These are phyloP conservation scores for Myathropa florea DNA, from an alignment of 2,888 invertebrate genomes.

Conservation along the genomic window DNA sequence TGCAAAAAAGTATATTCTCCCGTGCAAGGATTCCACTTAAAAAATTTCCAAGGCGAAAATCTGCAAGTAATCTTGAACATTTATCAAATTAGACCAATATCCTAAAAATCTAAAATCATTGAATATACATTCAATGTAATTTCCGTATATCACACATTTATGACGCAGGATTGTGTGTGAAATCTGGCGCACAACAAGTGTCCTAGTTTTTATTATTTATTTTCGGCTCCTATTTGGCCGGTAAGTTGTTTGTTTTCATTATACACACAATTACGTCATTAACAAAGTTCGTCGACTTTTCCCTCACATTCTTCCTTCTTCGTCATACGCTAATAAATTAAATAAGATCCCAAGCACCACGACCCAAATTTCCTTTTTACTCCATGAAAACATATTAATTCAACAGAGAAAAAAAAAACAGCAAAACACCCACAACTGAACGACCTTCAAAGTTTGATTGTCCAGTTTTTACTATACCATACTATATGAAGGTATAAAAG, in stretches of 20 bases:
- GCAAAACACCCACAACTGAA: constrained; percentile 53
- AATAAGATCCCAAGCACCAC: constrained; percentile 62
- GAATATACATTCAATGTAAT: constrained; percentile 4
- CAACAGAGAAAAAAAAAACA: constrained; percentile 31
- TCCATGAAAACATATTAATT: constrained; percentile 61
- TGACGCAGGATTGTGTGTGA: constrained; percentile 33
- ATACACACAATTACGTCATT: constrained; percentile 58
- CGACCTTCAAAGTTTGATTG: constrained; percentile 71
- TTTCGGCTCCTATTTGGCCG: constrained; percentile 29
- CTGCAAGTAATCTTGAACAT: too few relatives aligned
- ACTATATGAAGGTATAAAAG: not conserved
- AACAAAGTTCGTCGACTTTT: constrained; percentile 67
- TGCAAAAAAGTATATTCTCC: too few relatives aligned
- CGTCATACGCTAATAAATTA: constrained; percentile 64
- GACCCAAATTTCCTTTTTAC: constrained; percentile 62
- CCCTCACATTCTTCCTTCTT: constrained; percentile 33
- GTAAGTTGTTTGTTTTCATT: constrained; percentile 15
- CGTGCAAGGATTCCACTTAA: too few relatives aligned
- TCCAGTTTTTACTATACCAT: constrained; percentile 48
- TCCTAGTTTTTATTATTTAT: constrained; percentile 64
- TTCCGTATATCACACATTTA: constrained; percentile 24
- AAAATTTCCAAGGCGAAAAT: too few relatives aligned
- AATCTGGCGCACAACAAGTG: constrained; percentile 55
- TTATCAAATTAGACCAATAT: too few relatives aligned
- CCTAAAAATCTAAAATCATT: too few relatives aligned